A percentile compares a stretch with the other conserved stretches of the same genome.
Evolutionary conservation across 2,113 vertebrate genomes (phyloP).

Genomic region (Tetrao urogallus): DNA sequence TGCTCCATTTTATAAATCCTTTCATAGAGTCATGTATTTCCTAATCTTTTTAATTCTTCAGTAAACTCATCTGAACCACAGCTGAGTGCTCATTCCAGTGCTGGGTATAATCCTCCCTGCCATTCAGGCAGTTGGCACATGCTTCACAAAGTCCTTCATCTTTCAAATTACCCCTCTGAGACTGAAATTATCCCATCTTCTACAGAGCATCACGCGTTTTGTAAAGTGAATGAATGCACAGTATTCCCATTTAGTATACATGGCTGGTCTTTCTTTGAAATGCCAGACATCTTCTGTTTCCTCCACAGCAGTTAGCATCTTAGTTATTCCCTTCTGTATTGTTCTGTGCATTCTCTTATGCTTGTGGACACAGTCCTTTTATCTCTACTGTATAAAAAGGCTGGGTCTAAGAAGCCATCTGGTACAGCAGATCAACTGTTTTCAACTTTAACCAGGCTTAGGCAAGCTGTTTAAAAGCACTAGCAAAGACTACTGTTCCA

Average conservation of each 20-base stretch:
- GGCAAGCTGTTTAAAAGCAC: not conserved
- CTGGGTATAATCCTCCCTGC: constrained; percentile 69
- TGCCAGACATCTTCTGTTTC: constrained; percentile 40
- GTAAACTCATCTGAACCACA: constrained; percentile 75
- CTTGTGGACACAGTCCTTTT: not conserved
- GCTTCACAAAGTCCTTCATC: constrained; percentile 66
- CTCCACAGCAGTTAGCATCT: not conserved
- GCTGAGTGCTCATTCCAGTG: constrained; percentile 67
- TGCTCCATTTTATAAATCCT: constrained; percentile 55
- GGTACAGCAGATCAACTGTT: not conserved
- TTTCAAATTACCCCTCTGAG: constrained; percentile 74
- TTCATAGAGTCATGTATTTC: constrained; percentile 53
- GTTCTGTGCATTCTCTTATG: not conserved
- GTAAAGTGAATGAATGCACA: constrained; percentile 56
- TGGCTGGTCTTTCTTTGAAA: constrained; percentile 58
- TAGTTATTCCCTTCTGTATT: not conserved
- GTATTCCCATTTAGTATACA: constrained; percentile 63
- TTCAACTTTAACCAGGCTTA: not conserved
- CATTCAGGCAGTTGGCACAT: constrained; percentile 70
- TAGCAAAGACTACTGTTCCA: not conserved
- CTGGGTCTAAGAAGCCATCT: not conserved
- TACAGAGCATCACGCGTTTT: constrained; percentile 53
- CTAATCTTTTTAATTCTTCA: constrained; percentile 76
- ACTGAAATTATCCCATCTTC: constrained; percentile 74
- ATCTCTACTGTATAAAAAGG: not conserved